Base-by-base conservation (phyloP, 2,113 vertebrate species). In the Bufo gargarizans region DNA sequence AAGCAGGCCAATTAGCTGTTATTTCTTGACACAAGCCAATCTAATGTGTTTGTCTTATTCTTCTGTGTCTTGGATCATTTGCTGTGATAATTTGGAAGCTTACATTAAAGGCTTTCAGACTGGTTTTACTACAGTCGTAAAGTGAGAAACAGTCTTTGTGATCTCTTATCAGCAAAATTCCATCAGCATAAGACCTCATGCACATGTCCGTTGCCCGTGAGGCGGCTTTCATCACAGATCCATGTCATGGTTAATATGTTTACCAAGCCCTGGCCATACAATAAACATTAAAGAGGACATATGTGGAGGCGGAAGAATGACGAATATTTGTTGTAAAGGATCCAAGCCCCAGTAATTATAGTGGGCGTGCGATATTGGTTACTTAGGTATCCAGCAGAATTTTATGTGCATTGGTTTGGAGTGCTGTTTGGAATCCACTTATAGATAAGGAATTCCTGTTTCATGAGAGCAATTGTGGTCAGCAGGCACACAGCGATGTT, bases 61-160 rank as follows among this genome's bases (percentile, higher is more conserved):
- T 47, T 69, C 81, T 83, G 20, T 50, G 9, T 20, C 43, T 69
- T 47, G 59, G 61, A 83, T 83, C 81, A 83, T 69, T 83, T 65
- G 22, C 61, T 83, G 43, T 49, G 59, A 69, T 67, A 69, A 53
- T 83, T 83, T 69, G 45, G 47, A 69, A 83, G 47, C 81, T 67
- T 67, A 83, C 81, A 83, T 83, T 67, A 83, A 83, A 83, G 81
- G 81, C 81, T 83, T 83, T 83, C 69, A 83, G 61, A 53, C 81
- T 33, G 49, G 47, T 83, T 83, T 83, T 83, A 83, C 81, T 83
- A 69, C 45, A 83, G 8, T 83, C 81, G 63, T 83, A 83, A 83
- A 83, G 81, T 69, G 63, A 50, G 61, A 53, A 83, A 50, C 53
- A 69, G 45, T 83, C 81, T 83, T 83, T 83, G 47, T 83, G 81